These are phyloP conservation scores for Pseudococcus jackbeardsleyi DNA, from an alignment of 2,888 invertebrate species.

Conservation along the genomic window DNA sequence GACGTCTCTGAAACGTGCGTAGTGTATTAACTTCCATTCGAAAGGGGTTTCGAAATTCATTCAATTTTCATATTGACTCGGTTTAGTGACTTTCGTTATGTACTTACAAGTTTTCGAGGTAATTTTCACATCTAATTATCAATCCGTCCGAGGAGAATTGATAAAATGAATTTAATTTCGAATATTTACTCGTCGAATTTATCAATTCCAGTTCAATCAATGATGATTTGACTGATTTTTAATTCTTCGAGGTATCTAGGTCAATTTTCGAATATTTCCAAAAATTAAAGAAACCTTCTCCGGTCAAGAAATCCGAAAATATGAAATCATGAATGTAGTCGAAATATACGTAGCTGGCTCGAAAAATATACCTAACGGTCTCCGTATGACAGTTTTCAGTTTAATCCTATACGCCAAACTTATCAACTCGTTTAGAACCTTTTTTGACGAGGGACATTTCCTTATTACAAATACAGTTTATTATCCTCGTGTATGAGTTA, in stretches of 20 bases:
- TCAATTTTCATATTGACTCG: too few relatives aligned
- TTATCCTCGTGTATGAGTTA: neutral
- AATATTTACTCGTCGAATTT: too few relatives aligned
- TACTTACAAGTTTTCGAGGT: too few relatives aligned
- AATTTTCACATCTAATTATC: too few relatives aligned
- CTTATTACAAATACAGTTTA: conserved; percentile 19
- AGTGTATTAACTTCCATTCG: neutral
- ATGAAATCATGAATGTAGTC: neutral
- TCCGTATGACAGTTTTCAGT: conserved; percentile 41
- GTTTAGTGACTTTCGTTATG: too few relatives aligned
- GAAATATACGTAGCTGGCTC: neutral
- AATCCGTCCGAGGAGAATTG: too few relatives aligned
- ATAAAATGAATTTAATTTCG: too few relatives aligned
- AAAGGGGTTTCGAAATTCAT: neutral
- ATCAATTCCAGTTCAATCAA: too few relatives aligned
- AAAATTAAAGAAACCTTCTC: neutral
- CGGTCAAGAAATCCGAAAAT: neutral
- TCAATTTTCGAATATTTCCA: neutral
- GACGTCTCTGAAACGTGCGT: neutral
- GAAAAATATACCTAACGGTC: conserved; percentile 56
- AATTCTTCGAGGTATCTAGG: too few relatives aligned
- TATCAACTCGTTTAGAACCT: conserved; percentile 12
- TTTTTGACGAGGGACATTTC: conserved; percentile 54
- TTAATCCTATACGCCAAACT: conserved; percentile 50
- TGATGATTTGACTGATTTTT: too few relatives aligned